phyloP scores from a whole-genome alignment of 2,113 vertebrate genomes.

The Malaclemys terrapin region DNA sequence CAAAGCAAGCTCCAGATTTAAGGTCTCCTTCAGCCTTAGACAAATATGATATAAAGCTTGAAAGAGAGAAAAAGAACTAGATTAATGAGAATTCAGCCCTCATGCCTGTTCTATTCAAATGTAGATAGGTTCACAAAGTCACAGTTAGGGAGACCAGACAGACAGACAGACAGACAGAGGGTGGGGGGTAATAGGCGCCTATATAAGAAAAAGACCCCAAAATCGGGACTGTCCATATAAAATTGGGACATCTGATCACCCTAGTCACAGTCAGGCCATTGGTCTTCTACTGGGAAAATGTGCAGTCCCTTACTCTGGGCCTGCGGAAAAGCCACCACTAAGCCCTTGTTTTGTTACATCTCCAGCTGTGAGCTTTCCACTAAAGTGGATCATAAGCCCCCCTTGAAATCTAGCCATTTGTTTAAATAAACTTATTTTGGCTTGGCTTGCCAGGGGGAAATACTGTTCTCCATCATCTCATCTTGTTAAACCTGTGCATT shows the following conservation, averaged over 20 bases:
- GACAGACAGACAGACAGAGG: no score
- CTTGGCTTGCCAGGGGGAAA: not conserved
- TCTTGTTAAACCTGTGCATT: conserved; percentile 44
- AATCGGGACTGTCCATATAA: no score
- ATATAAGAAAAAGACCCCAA: no score
- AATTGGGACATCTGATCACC: no score
- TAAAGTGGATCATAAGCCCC: not conserved
- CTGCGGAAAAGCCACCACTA: not conserved
- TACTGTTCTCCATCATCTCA: not conserved
- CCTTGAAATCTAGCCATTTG: conserved; percentile 15
- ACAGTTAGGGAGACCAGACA: no score
- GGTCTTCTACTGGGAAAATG: not conserved
- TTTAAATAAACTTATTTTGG: conserved; percentile 38
- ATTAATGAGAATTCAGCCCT: not conserved
- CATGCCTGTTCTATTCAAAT: not conserved
- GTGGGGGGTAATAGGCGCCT: no score
- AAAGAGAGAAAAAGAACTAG: not conserved
- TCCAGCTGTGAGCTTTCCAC: not conserved
- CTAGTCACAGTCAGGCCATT: no score
- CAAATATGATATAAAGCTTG: not conserved
- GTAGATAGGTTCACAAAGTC: not conserved
- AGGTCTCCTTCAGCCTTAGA: not conserved
- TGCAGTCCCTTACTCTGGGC: fast-evolving
- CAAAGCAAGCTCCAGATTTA: not conserved
- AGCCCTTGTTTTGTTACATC: not conserved